These are phyloP conservation scores for Pachyseris speciosa DNA, from an alignment of 64 coral and sea anemone genomes.

Conservation along the genomic window DNA sequence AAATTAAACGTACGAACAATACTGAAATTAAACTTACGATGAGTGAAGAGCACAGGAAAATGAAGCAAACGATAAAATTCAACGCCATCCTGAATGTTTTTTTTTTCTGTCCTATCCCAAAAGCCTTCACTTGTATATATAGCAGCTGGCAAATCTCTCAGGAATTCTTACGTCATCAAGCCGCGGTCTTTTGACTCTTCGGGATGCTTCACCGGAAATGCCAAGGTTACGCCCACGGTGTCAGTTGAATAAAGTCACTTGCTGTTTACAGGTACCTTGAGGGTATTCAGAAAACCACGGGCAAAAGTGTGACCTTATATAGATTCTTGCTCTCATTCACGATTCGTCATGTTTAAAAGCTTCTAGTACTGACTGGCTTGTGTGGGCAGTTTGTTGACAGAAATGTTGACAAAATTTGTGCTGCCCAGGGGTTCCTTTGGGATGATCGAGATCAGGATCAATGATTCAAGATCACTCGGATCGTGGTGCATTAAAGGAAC, in stretches of 20 bases:
- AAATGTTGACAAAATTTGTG: too few relatives aligned
- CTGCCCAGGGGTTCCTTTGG: too few relatives aligned
- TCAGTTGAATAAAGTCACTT: not conserved
- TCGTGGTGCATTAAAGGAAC: too few relatives aligned
- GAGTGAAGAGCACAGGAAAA: not conserved
- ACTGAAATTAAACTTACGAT: constrained; percentile 11
- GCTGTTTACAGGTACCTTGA: not conserved
- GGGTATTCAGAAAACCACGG: not conserved
- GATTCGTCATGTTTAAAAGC: not conserved
- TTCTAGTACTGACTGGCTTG: too few relatives aligned
- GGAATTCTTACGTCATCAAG: not conserved
- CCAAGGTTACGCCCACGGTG: not conserved
- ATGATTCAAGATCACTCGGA: too few relatives aligned
- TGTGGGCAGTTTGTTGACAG: too few relatives aligned
- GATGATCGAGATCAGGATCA: too few relatives aligned
- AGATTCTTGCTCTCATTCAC: not conserved
- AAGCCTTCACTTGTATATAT: not conserved
- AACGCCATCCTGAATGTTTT: not conserved
- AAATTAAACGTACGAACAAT: not conserved
- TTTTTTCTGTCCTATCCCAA: not conserved
- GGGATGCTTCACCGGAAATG: constrained; percentile 4
- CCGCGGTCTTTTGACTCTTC: not conserved
- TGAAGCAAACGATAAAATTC: not conserved
- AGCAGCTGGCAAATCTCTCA: not conserved
- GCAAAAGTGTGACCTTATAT: not conserved